phyloP scores from a whole-genome alignment of 35 echinoderm and acorn worm species.

The Ophiothrix spiculata region DNA sequence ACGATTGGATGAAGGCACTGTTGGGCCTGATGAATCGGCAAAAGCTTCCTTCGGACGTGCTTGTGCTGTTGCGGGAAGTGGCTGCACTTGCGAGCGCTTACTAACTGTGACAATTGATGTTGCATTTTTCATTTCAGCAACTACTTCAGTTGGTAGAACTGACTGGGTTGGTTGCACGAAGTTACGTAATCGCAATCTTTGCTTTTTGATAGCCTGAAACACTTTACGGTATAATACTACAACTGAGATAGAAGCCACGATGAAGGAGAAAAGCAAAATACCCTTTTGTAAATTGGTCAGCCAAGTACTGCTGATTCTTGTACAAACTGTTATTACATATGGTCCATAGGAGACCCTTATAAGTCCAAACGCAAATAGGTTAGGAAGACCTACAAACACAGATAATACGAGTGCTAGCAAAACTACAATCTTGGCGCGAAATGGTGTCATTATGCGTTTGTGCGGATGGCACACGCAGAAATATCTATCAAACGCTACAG shows the following conservation, averaged over 20 bases:
- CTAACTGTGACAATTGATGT: neutral
- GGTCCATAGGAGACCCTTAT: neutral
- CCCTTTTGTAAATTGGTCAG: neutral
- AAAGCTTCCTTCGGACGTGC: neutral
- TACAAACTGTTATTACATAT: neutral
- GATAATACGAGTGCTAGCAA: neutral
- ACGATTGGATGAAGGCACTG: neutral
- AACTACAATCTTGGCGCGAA: constrained; percentile 22
- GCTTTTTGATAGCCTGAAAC: constrained; percentile 12
- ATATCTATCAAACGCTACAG: constrained; percentile 46
- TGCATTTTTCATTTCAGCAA: neutral
- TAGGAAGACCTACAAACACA: neutral
- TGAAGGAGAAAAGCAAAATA: neutral
- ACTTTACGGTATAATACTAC: constrained; percentile 21
- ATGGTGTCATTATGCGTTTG: constrained; percentile 6
- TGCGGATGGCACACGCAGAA: constrained; percentile 42
- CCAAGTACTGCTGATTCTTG: neutral
- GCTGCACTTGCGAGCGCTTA: neutral
- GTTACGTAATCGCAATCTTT: neutral
- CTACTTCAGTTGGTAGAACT: too few species aligned
- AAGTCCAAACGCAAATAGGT: neutral
- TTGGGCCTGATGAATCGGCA: neutral
- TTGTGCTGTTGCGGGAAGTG: neutral
- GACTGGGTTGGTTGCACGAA: neutral
- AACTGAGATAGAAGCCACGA: neutral